Percentiles rank a stretch among this genome's conserved stretches.
phyloP scores from a whole-genome alignment of 2,888 invertebrate genomes.

The Lasioglossum malachurum region DNA sequence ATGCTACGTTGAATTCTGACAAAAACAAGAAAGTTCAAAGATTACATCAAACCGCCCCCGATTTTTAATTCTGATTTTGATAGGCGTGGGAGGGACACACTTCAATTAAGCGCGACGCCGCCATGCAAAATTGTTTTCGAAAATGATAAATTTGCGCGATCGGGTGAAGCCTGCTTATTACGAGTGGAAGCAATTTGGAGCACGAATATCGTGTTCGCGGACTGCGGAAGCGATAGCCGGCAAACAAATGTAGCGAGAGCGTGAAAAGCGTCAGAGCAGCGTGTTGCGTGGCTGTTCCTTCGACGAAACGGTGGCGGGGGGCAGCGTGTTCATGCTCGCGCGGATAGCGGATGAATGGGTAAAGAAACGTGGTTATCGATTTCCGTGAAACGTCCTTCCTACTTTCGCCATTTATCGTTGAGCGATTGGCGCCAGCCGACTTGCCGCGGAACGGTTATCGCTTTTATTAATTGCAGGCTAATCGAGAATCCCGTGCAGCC shows the following conservation, averaged over 20 bases:
- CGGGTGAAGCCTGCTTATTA: conserved; percentile 1
- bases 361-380: conserved; percentile 46
- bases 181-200: neutral
- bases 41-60: neutral
- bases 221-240: conserved; percentile 2
- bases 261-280: neutral
- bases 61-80: neutral
- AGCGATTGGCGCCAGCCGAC: conserved; percentile 58
- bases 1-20: neutral
- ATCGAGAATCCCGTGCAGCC: conserved; percentile 53
- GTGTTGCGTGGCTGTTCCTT: neutral
- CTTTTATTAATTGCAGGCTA: conserved; percentile 68
- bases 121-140: neutral
- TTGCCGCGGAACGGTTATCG: conserved; percentile 64
- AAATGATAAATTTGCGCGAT: neutral
- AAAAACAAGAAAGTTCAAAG: neutral
- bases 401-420: conserved; percentile 50
- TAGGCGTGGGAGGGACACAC: too few species aligned
- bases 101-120: neutral
- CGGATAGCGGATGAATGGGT: neutral
- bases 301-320: neutral
- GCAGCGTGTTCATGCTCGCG: neutral
- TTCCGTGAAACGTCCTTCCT: conserved; percentile 57
- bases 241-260: conserved; percentile 1
- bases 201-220: neutral